Evolutionary conservation across 2,888 invertebrate genomes (phyloP), one percentile per base, ranked within the genome.

Genomic region (Cephus pulcher): DNA sequence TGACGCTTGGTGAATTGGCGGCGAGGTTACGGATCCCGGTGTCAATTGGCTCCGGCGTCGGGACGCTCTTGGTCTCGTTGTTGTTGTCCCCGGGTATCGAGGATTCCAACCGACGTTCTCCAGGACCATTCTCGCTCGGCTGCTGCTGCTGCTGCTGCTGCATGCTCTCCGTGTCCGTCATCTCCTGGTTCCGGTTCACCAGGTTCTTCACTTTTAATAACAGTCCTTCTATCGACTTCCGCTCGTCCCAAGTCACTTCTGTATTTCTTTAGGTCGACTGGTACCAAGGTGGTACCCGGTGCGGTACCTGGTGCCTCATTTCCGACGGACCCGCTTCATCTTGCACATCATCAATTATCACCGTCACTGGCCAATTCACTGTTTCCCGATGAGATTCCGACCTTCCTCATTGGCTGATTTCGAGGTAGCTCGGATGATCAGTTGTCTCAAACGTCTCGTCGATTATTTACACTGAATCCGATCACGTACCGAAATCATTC

Each of bases 71-170:
- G 2, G 83, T 81, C 76, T 83, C 85, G 79, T 84, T 84, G 76
- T 84, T 84, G 76, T 84, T 84, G 79, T 84, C 84, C 35, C 83
- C 82, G 30, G 83, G 78, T 6, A 80, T 80, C 34, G 80, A 33
- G 30, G 71, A 71, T 34, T 71, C 71, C 32, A 71, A 30, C 30
- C 71, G 71, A 32, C 34, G 71, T 34, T 71, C 71, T 71, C 71
- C 71, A n/a, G 73, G 69, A 73, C 84, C 76, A 56, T 82, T 82
- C 71, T 69, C 81, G 34, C 80, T 82, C 81, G 73, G 23, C 68
- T 78, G 23, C 81, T 56, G 4, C 77, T 77, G 37, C 78, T 76
- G 37, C 78, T 76, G 23, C 78, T 76, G 71, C 78, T 79, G 75
- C 81, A 74, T 78, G 73, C 77, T 77, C 76, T 74, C 71, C 76